These are phyloP conservation scores for Nomada flava DNA, from an alignment of 2,888 invertebrate species.

Conservation along the genomic window DNA sequence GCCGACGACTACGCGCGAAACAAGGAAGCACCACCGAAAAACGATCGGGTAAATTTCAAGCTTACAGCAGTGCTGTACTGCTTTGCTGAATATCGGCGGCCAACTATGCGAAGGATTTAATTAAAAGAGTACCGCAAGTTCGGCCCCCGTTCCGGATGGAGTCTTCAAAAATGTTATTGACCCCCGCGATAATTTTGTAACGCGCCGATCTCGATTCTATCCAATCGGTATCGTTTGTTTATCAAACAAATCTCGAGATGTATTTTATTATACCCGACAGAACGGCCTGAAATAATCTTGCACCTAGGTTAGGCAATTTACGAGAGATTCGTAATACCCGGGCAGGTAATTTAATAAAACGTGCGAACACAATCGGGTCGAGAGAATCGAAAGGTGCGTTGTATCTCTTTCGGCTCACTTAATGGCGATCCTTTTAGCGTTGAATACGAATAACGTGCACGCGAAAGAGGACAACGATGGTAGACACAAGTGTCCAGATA, in stretches of 20 bases:
- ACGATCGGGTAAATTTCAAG: conserved; percentile 11
- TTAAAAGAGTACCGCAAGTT: conserved; percentile 29
- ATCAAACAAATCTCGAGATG: neutral
- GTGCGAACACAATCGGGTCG: conserved; percentile 16
- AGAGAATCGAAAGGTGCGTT: conserved; percentile 11
- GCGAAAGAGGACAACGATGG: conserved; percentile 12
- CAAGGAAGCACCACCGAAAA: conserved; percentile 34
- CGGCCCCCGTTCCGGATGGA: conserved; percentile 7
- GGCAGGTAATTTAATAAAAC: conserved; percentile 55
- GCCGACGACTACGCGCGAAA: conserved; percentile 34
- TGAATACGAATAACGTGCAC: conserved; percentile 42
- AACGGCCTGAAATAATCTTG: neutral
- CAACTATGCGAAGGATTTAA: conserved; percentile 22
- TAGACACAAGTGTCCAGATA: conserved; percentile 41
- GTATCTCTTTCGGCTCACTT: conserved; percentile 43
- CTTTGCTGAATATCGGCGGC: neutral
- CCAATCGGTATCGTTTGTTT: no score
- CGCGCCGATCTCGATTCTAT: neutral
- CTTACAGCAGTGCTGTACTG: neutral
- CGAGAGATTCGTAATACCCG: conserved; percentile 39
- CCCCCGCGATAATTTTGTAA: conserved; percentile 14
- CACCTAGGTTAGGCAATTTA: conserved; percentile 39
- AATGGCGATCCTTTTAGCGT: conserved; percentile 53
- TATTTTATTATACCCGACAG: neutral
- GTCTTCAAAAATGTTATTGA: conserved; percentile 20